These are phyloP conservation scores for Hylomyscus alleni DNA, from an alignment of 2,797 vertebrate genomes.

Conservation along the genomic window DNA sequence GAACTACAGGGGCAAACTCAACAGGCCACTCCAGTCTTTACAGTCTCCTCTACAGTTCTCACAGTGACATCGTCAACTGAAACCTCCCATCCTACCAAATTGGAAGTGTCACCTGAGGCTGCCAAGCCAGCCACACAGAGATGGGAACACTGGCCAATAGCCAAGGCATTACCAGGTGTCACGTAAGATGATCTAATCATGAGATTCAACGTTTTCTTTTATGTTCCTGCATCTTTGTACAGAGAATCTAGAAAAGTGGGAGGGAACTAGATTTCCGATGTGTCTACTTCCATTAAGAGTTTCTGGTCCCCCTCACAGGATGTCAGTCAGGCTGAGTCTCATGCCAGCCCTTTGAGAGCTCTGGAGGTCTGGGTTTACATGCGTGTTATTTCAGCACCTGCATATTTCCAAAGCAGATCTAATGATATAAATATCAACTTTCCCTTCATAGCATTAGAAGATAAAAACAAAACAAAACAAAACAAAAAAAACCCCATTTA, in stretches of 20 bases:
- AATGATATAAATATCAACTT: conserved; percentile 5
- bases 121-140: background rate
- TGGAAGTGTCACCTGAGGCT: conserved; percentile 43
- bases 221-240: background rate
- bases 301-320: background rate
- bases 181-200: background rate
- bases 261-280: background rate
- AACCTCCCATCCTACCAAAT: conserved; percentile 49
- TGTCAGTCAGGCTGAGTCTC: background rate
- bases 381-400: background rate
- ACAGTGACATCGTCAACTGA: conserved; percentile 83
- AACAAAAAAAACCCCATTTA: background rate
- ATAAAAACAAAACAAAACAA: background rate
- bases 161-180: background rate
- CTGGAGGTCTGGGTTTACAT: background rate
- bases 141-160: background rate
- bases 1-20: conserved; percentile 55
- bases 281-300: background rate
- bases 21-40: conserved; percentile 79
- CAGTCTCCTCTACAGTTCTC: conserved; percentile 64
- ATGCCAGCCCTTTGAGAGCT: background rate
- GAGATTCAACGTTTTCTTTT: background rate
- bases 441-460: background rate
- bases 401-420: background rate
- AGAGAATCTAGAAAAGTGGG: background rate